Conservation (phyloP, 2,888 invertebrate genomes). For the Epicampocera succincta region DNA sequence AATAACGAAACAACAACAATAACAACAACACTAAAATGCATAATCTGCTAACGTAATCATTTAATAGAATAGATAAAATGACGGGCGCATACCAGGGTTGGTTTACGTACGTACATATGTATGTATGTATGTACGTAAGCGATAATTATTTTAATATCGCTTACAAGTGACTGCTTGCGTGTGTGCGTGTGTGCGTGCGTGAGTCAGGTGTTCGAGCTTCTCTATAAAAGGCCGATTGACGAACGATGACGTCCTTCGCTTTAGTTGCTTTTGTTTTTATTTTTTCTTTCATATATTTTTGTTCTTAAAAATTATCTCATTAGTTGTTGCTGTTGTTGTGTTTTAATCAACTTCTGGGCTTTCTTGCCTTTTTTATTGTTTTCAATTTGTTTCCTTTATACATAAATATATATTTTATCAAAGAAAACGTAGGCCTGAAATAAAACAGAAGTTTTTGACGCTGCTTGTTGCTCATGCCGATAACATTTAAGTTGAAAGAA, state of each 20-base stretch:
- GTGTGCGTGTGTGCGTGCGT: not conserved
- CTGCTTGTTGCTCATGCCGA: slow-evolving; percentile 43
- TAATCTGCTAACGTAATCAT: slow-evolving; percentile 1
- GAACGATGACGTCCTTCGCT: slow-evolving; percentile 45
- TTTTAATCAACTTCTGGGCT: slow-evolving; percentile 1
- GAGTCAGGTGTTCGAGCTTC: slow-evolving; percentile 11
- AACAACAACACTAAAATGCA: slow-evolving; percentile 13
- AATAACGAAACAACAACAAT: no score
- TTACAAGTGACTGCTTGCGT: not conserved
- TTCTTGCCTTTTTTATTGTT: slow-evolving; percentile 29
- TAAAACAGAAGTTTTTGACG: not conserved
- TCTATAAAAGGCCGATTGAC: not conserved
- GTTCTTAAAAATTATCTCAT: not conserved
- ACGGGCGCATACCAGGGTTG: slow-evolving; percentile 46
- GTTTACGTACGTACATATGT: slow-evolving; percentile 12
- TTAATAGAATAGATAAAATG: slow-evolving; percentile 40
- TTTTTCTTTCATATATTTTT: slow-evolving; percentile 9
- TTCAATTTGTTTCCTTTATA: slow-evolving; percentile 10
- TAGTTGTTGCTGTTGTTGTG: not conserved
- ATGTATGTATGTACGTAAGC: no score
- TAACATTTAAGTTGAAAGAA: slow-evolving; percentile 19
- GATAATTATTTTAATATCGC: slow-evolving; percentile 12
- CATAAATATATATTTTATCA: no score
- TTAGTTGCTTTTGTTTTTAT: slow-evolving; percentile 3
- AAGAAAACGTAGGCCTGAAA: not conserved